These are phyloP conservation scores for Phylloscopus trochiloides DNA, from an alignment of 2,113 vertebrate genomes.

Conservation along the genomic window DNA sequence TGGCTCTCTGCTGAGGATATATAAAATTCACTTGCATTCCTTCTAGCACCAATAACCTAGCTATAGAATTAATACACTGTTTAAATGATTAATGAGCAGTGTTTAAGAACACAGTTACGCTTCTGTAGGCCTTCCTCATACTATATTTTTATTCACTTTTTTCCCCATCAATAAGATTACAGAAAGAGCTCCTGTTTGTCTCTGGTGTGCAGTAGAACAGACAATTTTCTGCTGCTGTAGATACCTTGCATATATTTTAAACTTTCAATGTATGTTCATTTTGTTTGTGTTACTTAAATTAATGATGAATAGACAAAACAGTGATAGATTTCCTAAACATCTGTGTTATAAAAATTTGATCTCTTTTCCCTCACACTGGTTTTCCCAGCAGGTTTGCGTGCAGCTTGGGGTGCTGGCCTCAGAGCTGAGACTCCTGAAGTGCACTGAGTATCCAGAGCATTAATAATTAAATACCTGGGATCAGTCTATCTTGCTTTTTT, in stretches of 20 bases:
- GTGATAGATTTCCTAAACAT: neutral
- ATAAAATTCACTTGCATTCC: neutral
- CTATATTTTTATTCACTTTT: neutral
- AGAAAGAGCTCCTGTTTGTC: neutral
- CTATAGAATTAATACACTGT: neutral
- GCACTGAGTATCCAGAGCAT: neutral
- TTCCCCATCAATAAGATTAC: neutral
- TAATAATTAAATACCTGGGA: slow-evolving; percentile 26
- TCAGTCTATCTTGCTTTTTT: neutral
- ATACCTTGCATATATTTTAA: neutral
- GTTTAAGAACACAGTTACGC: neutral
- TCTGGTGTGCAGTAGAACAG: neutral
- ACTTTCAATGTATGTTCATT: neutral
- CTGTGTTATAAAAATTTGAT: neutral
- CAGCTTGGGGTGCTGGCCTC: neutral
- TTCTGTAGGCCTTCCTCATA: neutral
- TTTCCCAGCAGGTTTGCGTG: neutral
- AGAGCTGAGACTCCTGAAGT: neutral
- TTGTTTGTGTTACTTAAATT: neutral
- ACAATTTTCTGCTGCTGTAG: neutral
- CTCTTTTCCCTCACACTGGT: neutral
- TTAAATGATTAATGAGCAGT: neutral
- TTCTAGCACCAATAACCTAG: neutral
- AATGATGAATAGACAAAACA: neutral
- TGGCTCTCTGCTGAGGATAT: neutral